Conservation (phyloP, 2,888 invertebrate species). For the Tipula helvola region DNA sequence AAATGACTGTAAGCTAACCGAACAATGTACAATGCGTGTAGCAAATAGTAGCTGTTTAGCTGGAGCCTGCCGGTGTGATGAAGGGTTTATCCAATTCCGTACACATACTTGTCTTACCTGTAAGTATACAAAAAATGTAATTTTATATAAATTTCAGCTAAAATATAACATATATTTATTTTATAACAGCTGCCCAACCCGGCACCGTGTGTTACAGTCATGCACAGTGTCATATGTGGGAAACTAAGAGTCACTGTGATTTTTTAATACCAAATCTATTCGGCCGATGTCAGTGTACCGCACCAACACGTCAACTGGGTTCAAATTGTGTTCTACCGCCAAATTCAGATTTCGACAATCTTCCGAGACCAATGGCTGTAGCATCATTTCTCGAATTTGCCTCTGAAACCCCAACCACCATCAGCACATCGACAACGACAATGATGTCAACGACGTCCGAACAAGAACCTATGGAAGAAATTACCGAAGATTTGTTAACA, state of each 20-base stretch:
- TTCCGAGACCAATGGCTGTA: constrained; percentile 8
- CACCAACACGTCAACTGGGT: constrained; percentile 49
- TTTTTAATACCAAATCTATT: constrained; percentile 81
- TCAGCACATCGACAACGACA: neutral
- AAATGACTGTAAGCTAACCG: constrained; percentile 67
- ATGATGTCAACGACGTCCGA: neutral
- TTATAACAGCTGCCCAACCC: constrained; percentile 63
- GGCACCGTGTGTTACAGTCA: constrained; percentile 84
- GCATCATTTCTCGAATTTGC: neutral
- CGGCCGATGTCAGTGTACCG: constrained; percentile 73
- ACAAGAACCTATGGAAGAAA: neutral
- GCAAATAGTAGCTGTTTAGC: constrained; percentile 77
- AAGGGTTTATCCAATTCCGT: constrained; percentile 74
- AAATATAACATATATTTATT: too few species aligned
- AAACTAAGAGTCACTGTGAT: constrained; percentile 73
- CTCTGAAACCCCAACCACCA: neutral
- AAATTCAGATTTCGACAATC: constrained; percentile 16
- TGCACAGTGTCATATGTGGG: constrained; percentile 76
- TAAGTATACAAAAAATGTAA: constrained; percentile 39
- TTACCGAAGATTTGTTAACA: neutral
- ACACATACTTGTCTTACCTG: constrained; percentile 83
- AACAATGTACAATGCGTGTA: constrained; percentile 80
- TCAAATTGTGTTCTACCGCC: constrained; percentile 44
- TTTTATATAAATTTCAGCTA: neutral
- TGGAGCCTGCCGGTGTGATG: constrained; percentile 71